These are phyloP conservation scores for Sarcophaga peregrina DNA, from an alignment of 1,140 invertebrate species.

Conservation along the genomic window DNA sequence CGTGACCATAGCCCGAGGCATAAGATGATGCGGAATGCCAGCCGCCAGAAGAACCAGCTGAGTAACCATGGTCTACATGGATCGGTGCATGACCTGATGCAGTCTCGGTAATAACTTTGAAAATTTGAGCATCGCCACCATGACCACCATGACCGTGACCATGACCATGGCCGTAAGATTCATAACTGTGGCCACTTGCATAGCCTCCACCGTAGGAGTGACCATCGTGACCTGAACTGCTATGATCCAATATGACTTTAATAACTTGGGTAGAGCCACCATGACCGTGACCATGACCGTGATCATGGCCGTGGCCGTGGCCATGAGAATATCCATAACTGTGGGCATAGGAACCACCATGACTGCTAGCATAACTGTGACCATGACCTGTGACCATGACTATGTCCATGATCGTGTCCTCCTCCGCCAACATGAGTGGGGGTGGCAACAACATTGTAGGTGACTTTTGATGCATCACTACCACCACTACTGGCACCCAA, in stretches of 20 bases:
- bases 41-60: constrained; percentile 49
- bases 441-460: constrained; percentile 25
- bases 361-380: constrained; percentile 7
- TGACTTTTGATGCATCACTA: not conserved
- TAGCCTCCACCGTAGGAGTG: constrained; percentile 26
- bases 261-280: constrained; percentile 59
- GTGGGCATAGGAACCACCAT: constrained; percentile 46
- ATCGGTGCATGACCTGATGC: not conserved
- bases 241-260: constrained; percentile 43
- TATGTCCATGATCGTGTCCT: constrained; percentile 43
- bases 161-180: constrained; percentile 39
- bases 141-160: constrained; percentile 43
- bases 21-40: constrained; percentile 43
- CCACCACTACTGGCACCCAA: constrained; percentile 45
- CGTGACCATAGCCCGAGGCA: constrained; percentile 54
- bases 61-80: constrained; percentile 12
- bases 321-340: constrained; percentile 46
- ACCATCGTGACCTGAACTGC: constrained; percentile 1
- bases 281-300: constrained; percentile 41
- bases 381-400: constrained; percentile 44
- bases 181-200: constrained; percentile 47
- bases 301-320: constrained; percentile 29
- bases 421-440: constrained; percentile 45
- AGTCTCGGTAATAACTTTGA: constrained; percentile 57
- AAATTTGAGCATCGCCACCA: constrained; percentile 51